Percentiles rank a stretch among this genome's conserved stretches.
Evolutionary conservation across 2,888 invertebrate species (phyloP).

Genomic region (Sphaerophoria rueppellii): DNA sequence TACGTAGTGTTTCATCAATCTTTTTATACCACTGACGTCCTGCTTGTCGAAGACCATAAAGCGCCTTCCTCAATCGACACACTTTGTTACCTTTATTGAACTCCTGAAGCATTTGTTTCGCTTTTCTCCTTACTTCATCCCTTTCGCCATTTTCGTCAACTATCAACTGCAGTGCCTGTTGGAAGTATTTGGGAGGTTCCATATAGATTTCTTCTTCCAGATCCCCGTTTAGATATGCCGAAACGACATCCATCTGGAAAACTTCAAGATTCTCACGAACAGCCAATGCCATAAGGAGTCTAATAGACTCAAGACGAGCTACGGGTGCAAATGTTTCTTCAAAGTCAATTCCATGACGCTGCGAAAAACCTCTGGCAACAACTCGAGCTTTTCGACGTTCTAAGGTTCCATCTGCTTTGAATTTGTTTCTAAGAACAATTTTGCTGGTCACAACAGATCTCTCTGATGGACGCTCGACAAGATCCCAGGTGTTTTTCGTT

Average conservation of each 20-base stretch:
- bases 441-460: constrained; percentile 38
- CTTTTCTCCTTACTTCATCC: constrained; percentile 16
- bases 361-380: not conserved
- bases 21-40: constrained; percentile 38
- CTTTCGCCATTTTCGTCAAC: constrained; percentile 9
- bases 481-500: constrained; percentile 41
- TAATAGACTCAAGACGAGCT: constrained; percentile 26
- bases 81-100: constrained; percentile 25
- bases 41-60: constrained; percentile 32
- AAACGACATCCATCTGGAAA: constrained; percentile 32
- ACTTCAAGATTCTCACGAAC: constrained; percentile 24
- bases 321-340: constrained; percentile 40
- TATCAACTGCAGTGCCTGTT: constrained; percentile 29
- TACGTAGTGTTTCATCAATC: constrained; percentile 5
- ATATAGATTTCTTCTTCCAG: constrained; percentile 55
- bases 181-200: constrained; percentile 44
- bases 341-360: constrained; percentile 32
- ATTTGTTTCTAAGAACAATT: constrained; percentile 46
- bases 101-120: constrained; percentile 38
- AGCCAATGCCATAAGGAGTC: constrained; percentile 39
- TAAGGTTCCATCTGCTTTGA: constrained; percentile 39
- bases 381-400: constrained; percentile 24
- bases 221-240: constrained; percentile 34
- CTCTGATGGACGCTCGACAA: constrained; percentile 16
- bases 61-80: constrained; percentile 29